Evolutionary conservation across 2,113 vertebrate species (phyloP), one percentile per base, ranked within the genome.

Genomic region (Mastomys coucha): DNA sequence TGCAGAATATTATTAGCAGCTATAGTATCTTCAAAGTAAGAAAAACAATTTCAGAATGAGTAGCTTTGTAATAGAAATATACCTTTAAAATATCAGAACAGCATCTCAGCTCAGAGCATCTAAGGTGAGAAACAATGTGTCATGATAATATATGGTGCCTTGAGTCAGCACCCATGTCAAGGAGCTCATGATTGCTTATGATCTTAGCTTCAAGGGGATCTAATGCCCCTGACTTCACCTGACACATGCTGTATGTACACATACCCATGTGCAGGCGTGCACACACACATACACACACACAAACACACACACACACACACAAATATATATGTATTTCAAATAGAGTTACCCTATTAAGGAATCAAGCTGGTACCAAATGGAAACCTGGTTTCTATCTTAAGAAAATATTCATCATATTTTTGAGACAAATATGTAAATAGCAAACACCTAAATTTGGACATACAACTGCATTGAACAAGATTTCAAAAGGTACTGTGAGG

Each of bases 21-120:
- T 56, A 92, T 12, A 93, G 39, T 85, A 87, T 63, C 90, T 91
- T 95, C 80, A 88, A 72, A 73, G 26, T 84, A 91, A 91, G 31
- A 42, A 49, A 78, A 82, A 80, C 63, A 36, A 58, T 60, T 28
- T 20, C 28, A 91, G n/a, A 93, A 88, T 75, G 17, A 85, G 16
- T 51, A 95, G 36, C 8, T 90, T 73, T 67, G 45, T 60, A 75
- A 60, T 67, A 94, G 22, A 78, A 85, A 77, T 26, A 81, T 45
- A 22, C 72, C 67, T 1, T 45, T 76, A 91, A 63, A 87, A 31
- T 31, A 31, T 39, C 89, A 93, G 73, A 60, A 26, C 12, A 49
- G 67, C 31, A 85, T 72, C 70, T 85, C 60, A 89, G 14, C 26
- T 76, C 33, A 92, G 63, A 70, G 36, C 36, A 2, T 70, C 56